Base-by-base conservation (phyloP, 2,797 vertebrate species). In the Orestias chungarensis region DNA sequence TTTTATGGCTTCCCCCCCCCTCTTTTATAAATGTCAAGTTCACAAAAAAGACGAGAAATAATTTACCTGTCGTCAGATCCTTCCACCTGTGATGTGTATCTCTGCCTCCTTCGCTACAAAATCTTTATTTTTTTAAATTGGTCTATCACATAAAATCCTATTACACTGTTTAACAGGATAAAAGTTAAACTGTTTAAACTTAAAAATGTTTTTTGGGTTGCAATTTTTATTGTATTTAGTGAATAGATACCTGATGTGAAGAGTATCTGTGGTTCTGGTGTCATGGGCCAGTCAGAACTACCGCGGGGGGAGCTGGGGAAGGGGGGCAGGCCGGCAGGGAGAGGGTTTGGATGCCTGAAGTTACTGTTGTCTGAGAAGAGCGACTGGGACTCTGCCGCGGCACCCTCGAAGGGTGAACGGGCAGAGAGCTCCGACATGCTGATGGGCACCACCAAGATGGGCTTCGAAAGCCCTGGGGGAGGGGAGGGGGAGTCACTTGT, bases 211-310 rank as follows among this genome's bases (percentile, higher is more conserved):
- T n/a, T n/a, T n/a, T n/a, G n/a, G n/a, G n/a, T n/a, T n/a, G n/a
- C n/a, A n/a, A n/a, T n/a, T n/a, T n/a, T n/a, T n/a, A n/a, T n/a
- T n/a, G n/a, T n/a, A n/a, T n/a, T n/a, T n/a, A n/a, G n/a, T n/a
- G n/a, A 54, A 18, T 33, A 6, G 68, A 49, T 81, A 99, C 98
- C 98, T 96, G 97, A 99, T 77, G 98, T 97, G 93, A 99, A 99
- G 93, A 99, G 96, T 93, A 96, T 98, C 94, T 99, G 97, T 93
- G 98, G 98, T 93, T 99, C 97, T 70, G 98, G 97, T 76, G 97
- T 96, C 85, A 96, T 98, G 72, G 97, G 97, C 98, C 98, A 99
- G 87, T 99, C 97, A 64, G 95, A 95, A 73, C 80, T 88, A 71
- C 95, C 93, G 75, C 95, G 97, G 75, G 96, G 94, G 82, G 96